Base-by-base conservation (phyloP, 2,113 vertebrate species). In the Antidorcas marsupialis region DNA sequence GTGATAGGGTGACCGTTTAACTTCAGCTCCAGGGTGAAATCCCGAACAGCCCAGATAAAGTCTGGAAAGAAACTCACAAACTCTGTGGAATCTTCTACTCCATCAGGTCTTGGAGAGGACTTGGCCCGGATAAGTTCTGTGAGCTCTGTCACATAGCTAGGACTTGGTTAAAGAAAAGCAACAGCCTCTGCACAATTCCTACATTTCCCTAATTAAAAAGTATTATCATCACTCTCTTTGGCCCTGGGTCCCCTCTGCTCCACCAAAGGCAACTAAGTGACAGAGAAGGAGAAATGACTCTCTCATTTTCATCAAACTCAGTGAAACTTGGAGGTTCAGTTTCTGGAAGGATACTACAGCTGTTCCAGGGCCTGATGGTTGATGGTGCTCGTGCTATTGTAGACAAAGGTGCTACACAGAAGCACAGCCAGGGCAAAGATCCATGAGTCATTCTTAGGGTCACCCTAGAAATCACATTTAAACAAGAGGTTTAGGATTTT, bases 311-410 rank as follows among this genome's bases (percentile, higher is more conserved):
- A 10, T 6, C 8, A 17, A 60, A 15, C 21, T 14, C n/a, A 23
- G 14, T 50, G 71, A 76, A 23, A 43, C 27, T 0, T 25, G 25
- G 30, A 93, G 60, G 28, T 78, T 95, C 33, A 4, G 95, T 93
- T 13, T 47, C 71, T 79, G 43, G n/a, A 87, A 97, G 95, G 95
- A 97, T 97, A 95, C 90, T 95, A 50, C 60, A 97, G 93, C 60
- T 97, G 71, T 11, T 96, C 95, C 87, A 95, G 47, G n/a, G 95
- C 90, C 21, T 97, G 53, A 14, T 98, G 96, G 84, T 98, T 97
- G 79, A 98, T 98, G 59, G 97, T 98, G 19, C 13, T 45, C 16
- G 97, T 55, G 83, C 97, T 98, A 52, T 98, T 98, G 82, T 98
- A 98, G 28, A 98, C 53, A 27, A 98, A 96, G 6, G 53, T 95